Percentiles rank a stretch among this genome's conserved stretches.
Conservation (phyloP, 2,797 vertebrate species). For the Diplodus sargus region DNA sequence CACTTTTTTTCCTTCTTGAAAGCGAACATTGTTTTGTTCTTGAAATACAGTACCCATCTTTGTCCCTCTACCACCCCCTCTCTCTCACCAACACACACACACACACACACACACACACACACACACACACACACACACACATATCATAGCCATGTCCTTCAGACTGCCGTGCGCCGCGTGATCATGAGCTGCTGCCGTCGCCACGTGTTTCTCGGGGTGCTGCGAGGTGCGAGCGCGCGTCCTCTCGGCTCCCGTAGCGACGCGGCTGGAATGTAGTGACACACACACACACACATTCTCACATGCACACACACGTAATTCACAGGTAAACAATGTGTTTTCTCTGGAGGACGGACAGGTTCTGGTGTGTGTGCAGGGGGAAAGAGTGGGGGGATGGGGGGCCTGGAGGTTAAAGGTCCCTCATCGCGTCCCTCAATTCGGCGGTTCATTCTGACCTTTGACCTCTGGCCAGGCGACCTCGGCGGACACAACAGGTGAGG, state of each 20-base stretch:
- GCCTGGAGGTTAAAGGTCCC: constrained; percentile 71
- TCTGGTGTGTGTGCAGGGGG: constrained; percentile 20
- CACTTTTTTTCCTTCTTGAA: constrained; percentile 24
- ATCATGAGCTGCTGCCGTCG: constrained; percentile 74
- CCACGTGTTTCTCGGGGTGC: background rate
- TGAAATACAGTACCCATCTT: constrained; percentile 45
- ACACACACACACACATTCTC: constrained; percentile 21
- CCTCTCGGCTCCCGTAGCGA: constrained; percentile 75
- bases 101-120: background rate
- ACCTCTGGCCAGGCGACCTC: constrained; percentile 53
- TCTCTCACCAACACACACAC: background rate
- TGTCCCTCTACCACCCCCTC: background rate
- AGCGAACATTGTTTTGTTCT: constrained; percentile 28
- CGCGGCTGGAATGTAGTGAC: constrained; percentile 89
- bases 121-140: constrained; percentile 20
- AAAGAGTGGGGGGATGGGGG: background rate
- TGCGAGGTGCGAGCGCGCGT: constrained; percentile 61
- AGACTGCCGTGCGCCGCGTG: constrained; percentile 83
- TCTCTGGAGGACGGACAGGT: constrained; percentile 60
- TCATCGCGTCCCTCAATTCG: constrained; percentile 70
- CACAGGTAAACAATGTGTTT: constrained; percentile 77
- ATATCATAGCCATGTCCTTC: constrained; percentile 32
- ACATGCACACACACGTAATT: constrained; percentile 44
- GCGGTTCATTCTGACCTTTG: constrained; percentile 84
- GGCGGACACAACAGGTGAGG: constrained; percentile 54